Percentiles rank a stretch among this genome's conserved stretches.
Evolutionary conservation across 1,140 invertebrate genomes (phyloP).

Genomic region (Anoplolepis gracilipes): DNA sequence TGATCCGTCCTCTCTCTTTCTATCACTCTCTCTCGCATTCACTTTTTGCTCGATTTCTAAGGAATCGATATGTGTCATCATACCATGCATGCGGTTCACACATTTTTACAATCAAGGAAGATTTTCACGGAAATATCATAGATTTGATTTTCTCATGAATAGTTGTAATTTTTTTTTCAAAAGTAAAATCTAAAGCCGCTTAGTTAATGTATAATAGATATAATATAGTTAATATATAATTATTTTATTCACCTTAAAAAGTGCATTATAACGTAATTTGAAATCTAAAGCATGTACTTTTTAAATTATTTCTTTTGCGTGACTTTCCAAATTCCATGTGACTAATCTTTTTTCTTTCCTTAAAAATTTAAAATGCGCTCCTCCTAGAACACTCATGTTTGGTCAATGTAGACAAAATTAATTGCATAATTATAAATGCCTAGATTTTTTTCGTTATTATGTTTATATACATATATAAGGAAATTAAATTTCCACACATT

Average conservation of each 20-base stretch:
- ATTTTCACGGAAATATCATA: neutral
- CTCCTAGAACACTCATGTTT: no score
- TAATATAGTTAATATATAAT: neutral
- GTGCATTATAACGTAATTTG: neutral
- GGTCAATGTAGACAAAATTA: no score
- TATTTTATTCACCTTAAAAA: neutral
- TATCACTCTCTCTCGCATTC: neutral
- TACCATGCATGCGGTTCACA: neutral
- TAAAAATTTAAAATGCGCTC: neutral
- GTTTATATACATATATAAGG: no score
- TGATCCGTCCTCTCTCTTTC: constrained; percentile 72
- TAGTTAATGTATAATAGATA: no score
- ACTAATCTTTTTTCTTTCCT: neutral
- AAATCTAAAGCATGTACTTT: neutral
- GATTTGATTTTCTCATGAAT: neutral
- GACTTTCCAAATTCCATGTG: no score
- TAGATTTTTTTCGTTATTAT: no score
- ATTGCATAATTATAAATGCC: no score
- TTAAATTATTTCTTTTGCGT: no score
- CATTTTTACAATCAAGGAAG: neutral
- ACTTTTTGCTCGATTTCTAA: constrained; percentile 6
- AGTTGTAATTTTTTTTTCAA: neutral
- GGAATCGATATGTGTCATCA: neutral
- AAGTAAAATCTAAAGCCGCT: neutral
- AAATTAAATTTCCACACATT: no score